Percentiles rank a stretch among this genome's conserved stretches.
These are phyloP conservation scores for Eublepharis macularius DNA, from an alignment of 2,113 vertebrate genomes.

Conservation along the genomic window DNA sequence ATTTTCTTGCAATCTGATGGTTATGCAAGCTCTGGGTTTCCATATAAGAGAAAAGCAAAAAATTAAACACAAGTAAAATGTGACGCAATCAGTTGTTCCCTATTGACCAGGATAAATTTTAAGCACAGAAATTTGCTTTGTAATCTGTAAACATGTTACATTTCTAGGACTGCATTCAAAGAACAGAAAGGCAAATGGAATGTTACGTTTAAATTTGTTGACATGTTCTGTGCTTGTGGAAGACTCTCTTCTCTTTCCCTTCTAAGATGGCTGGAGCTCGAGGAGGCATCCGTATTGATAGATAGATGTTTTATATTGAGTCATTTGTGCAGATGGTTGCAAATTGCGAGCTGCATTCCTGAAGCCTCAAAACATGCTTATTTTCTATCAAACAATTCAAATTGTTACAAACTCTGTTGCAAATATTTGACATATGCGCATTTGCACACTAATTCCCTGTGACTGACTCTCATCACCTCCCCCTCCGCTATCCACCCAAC, in stretches of 20 bases:
- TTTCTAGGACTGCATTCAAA: not conserved
- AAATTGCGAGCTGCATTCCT: no score
- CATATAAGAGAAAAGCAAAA: slow-evolving; percentile 62
- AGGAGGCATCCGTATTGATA: no score
- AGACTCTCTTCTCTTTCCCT: not conserved
- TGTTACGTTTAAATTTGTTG: not conserved
- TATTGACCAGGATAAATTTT: not conserved
- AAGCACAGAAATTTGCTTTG: not conserved
- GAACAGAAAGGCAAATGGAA: not conserved
- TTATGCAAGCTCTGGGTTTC: slow-evolving; percentile 59
- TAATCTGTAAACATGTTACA: not conserved
- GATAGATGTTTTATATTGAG: no score
- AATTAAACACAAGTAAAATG: slow-evolving; percentile 51
- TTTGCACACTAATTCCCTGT: no score
- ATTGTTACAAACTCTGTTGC: no score
- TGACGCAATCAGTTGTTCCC: slow-evolving; percentile 47
- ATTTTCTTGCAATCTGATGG: slow-evolving; percentile 30
- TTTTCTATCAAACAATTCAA: no score
- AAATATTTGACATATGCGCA: no score
- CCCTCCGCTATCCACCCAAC: no score
- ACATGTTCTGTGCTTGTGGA: not conserved
- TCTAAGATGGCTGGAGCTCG: no score
- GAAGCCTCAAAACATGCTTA: no score
- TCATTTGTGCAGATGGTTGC: no score
- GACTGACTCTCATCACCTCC: no score